Percentiles rank a stretch among this genome's conserved stretches.
Conservation (phyloP, 2,797 vertebrate genomes). For the Chiloscyllium punctatum region DNA sequence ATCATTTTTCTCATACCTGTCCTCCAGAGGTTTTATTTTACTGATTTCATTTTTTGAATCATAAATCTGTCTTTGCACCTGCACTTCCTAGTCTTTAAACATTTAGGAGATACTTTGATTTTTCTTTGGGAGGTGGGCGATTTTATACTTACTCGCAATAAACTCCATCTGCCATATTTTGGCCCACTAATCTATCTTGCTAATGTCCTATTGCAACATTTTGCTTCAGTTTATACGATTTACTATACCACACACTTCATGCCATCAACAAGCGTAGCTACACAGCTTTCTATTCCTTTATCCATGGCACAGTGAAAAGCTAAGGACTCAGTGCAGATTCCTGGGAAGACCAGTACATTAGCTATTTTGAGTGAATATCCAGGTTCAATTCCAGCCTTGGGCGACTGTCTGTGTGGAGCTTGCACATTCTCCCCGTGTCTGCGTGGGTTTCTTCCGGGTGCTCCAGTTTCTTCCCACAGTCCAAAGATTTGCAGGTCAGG, state of each 20-base stretch:
- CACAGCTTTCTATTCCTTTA: background rate
- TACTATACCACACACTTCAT: background rate
- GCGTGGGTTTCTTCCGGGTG: no score
- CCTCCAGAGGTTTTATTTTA: background rate
- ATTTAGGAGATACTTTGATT: background rate
- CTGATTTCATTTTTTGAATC: background rate
- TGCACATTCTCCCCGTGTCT: no score
- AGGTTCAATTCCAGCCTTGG: no score
- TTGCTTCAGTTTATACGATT: background rate
- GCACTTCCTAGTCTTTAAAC: background rate
- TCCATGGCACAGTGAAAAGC: background rate
- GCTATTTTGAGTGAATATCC: background rate
- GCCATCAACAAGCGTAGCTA: background rate
- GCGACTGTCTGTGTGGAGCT: no score
- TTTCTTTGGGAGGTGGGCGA: background rate
- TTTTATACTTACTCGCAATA: background rate
- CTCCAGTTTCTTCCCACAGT: no score
- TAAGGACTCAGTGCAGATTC: background rate
- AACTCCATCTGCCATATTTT: background rate
- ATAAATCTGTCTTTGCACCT: background rate
- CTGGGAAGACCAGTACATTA: background rate
- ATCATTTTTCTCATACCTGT: background rate
- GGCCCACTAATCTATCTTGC: background rate
- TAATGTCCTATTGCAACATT: background rate
- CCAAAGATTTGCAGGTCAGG: no score